Evolutionary conservation across 2,797 vertebrate species (phyloP).

Genomic region (Pipistrellus pygmaeus): DNA sequence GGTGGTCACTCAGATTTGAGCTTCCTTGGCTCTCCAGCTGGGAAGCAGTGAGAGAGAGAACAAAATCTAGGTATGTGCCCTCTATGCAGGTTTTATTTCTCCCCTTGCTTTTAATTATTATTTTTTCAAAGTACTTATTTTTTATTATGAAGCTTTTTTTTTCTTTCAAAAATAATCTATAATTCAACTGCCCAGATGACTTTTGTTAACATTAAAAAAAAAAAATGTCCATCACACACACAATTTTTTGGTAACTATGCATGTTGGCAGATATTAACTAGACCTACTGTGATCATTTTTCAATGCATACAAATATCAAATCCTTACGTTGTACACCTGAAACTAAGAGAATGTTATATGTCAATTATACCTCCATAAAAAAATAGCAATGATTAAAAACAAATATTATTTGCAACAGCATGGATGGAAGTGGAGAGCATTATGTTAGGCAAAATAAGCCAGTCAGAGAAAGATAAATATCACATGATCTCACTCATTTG

Average conservation of each 20-base stretch:
- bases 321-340: neutral
- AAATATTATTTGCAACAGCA: too few relatives aligned
- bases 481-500: too few relatives aligned
- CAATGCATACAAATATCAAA: neutral
- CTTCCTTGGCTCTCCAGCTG: neutral
- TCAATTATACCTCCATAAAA: neutral
- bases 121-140: neutral
- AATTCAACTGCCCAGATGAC: neutral
- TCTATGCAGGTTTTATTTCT: neutral
- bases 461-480: too few relatives aligned
- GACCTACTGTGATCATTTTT: neutral
- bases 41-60: neutral
- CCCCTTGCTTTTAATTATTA: neutral
- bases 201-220: neutral
- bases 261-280: neutral
- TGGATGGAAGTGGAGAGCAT: too few relatives aligned
- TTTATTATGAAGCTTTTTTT: neutral
- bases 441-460: too few relatives aligned
- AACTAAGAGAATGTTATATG: neutral
- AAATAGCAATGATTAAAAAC: too few relatives aligned
- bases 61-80: neutral
- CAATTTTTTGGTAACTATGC: neutral
- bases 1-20: neutral
- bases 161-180: neutral
- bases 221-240: neutral